phyloP scores from a whole-genome alignment of 1,140 invertebrate genomes.

The Ceratina japonica region DNA sequence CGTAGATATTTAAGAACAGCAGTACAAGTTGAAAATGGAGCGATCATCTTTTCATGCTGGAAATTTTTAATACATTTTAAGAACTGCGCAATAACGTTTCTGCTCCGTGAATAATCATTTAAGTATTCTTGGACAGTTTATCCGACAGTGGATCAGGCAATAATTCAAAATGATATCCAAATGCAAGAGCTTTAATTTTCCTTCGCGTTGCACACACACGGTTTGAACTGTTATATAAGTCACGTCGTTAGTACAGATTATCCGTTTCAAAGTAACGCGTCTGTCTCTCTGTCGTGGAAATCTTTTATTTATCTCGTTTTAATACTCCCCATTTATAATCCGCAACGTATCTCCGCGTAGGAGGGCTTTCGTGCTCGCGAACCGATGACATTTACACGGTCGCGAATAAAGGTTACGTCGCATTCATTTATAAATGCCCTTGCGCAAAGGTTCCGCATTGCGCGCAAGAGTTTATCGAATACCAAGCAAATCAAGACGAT shows the following conservation, averaged over 20 bases:
- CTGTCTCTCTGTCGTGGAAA: not conserved
- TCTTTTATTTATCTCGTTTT: not conserved
- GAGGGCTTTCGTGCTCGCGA: not conserved
- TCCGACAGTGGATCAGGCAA: no score
- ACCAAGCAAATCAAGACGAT: not conserved
- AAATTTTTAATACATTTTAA: no score
- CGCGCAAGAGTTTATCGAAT: conserved; percentile 21
- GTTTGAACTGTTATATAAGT: not conserved
- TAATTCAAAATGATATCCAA: no score
- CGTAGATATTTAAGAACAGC: no score
- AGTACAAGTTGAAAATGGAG: no score
- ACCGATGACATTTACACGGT: conserved; percentile 23
- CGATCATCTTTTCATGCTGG: no score
- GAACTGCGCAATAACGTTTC: not conserved
- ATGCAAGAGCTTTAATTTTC: no score
- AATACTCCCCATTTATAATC: not conserved
- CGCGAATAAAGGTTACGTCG: conserved; percentile 2
- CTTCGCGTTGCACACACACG: no score
- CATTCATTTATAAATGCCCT: conserved; percentile 1
- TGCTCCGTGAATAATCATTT: not conserved
- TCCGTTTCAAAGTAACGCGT: not conserved
- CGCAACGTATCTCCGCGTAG: not conserved
- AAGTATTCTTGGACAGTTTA: no score
- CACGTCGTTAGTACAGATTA: not conserved
- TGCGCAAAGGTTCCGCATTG: not conserved